Conservation (phyloP, 2,797 vertebrate species). For the Chaetophractus vellerosus region DNA sequence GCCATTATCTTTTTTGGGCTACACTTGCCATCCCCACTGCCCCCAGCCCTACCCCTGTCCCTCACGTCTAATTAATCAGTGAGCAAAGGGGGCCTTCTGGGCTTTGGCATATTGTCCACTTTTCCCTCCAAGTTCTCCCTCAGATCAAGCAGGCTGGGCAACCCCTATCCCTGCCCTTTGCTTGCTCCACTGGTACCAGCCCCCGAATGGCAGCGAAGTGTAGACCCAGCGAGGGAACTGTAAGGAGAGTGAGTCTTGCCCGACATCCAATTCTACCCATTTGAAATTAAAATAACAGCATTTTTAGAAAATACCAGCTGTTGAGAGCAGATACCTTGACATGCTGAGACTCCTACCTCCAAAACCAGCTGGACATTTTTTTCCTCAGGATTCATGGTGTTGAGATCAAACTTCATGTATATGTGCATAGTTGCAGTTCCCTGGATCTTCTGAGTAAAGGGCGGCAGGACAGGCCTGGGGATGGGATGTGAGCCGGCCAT, state of each 20-base stretch:
- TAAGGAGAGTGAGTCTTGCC: neutral
- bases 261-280: neutral
- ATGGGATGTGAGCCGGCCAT: neutral
- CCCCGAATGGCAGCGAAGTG: neutral
- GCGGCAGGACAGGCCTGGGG: neutral
- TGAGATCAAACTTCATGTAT: neutral
- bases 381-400: neutral
- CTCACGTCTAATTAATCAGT: neutral
- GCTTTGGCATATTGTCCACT: neutral
- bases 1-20: neutral
- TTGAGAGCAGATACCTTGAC: neutral
- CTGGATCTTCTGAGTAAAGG: neutral
- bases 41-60: too few relatives aligned
- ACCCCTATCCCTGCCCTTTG: too few relatives aligned
- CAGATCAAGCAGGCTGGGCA: neutral
- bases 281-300: neutral
- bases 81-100: neutral
- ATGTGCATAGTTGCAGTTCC: neutral
- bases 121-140: neutral
- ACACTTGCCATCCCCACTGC: neutral
- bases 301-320: neutral
- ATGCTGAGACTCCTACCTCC: neutral
- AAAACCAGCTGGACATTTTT: neutral
- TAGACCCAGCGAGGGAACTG: neutral
- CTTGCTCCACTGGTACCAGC: too few relatives aligned